Evolutionary conservation across 1,140 invertebrate species (phyloP).

Genomic region (Drosophila grimshawi): DNA sequence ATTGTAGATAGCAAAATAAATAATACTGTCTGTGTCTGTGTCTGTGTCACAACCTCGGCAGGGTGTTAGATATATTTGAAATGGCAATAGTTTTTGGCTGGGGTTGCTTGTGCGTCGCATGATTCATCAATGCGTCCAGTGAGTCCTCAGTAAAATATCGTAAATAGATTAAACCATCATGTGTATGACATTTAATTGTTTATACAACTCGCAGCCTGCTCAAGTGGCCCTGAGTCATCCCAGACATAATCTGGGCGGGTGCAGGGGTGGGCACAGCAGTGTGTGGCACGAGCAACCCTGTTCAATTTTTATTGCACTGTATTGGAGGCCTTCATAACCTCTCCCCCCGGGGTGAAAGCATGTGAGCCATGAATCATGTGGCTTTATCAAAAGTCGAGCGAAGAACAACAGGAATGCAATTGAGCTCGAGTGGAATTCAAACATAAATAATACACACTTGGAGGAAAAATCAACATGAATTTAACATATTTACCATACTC

Average conservation of each 20-base stretch:
- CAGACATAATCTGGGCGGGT: neutral
- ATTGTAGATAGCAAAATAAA: neutral
- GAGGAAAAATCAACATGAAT: too few relatives aligned
- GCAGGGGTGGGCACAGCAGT: neutral
- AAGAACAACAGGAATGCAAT: slow-evolving; percentile 26
- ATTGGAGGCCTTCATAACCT: neutral
- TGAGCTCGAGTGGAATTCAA: slow-evolving; percentile 30
- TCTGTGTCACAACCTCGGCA: too few relatives aligned
- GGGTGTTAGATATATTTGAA: neutral
- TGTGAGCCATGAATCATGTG: slow-evolving; percentile 34
- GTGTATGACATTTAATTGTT: slow-evolving; percentile 38
- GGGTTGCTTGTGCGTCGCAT: neutral
- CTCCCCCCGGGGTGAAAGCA: neutral
- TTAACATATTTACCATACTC: too few relatives aligned
- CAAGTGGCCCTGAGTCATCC: slow-evolving; percentile 27
- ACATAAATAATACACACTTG: slow-evolving; percentile 18
- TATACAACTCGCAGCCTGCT: slow-evolving; percentile 33
- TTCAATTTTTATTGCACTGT: slow-evolving; percentile 4
- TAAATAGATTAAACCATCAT: slow-evolving; percentile 25
- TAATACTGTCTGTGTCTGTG: too few relatives aligned
- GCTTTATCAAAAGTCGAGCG: slow-evolving; percentile 20
- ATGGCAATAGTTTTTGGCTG: neutral
- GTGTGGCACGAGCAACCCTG: slow-evolving; percentile 4
- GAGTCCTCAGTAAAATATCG: slow-evolving; percentile 21
- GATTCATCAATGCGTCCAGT: slow-evolving; percentile 25